Base-by-base conservation (phyloP, 2,888 invertebrate genomes). In the Chelonus formosanus region DNA sequence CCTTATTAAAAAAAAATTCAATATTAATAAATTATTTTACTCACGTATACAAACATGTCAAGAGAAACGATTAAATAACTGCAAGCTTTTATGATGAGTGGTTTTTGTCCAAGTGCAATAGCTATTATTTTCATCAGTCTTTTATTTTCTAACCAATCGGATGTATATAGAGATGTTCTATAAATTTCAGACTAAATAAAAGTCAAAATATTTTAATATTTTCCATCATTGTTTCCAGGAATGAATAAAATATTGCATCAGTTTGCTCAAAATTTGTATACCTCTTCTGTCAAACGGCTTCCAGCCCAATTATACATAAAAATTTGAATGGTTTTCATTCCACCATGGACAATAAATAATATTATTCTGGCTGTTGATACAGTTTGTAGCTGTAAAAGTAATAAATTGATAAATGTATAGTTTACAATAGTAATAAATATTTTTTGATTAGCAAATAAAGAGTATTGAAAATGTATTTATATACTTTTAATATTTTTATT, bases 21-120 rank as follows among this genome's bases (percentile, higher is more conserved):
- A 20, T 20, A 20, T 8, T 34, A 5, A 32, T 32, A 3, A 52
- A 34, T 52, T 52, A 32, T 32, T 8, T 34, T 52, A 52, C 54
- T 67, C 59, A 76, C 76, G 65, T 68, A 68, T 3, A 65, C 44
- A 52, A 76, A 74, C 69, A 65, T 60, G 10, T 65, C 65, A 7
- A 65, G 32, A 10, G 65, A 60, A 45, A 65, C 55, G n/a, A 43
- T 52, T 4, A 60, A 35, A n/a, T 58, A 60, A 40, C 36, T 53
- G 40, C 60, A 65, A 3, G 65, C 65, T 34, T 45, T 55, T 43
- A 65, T 10, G 8, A 47, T 55, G 3, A 61, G 3, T 8, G 65
- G 65, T 43, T 65, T 61, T 40, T 45, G 53, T 10, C 45, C 44
- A 4, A 65, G 20, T 58, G 58, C 45, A 5, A 65, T 60, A 1